A percentile compares a stretch with the other conserved stretches of the same genome.
phyloP scores from a whole-genome alignment of 2,113 vertebrate genomes.

The Dermatemys mawii region DNA sequence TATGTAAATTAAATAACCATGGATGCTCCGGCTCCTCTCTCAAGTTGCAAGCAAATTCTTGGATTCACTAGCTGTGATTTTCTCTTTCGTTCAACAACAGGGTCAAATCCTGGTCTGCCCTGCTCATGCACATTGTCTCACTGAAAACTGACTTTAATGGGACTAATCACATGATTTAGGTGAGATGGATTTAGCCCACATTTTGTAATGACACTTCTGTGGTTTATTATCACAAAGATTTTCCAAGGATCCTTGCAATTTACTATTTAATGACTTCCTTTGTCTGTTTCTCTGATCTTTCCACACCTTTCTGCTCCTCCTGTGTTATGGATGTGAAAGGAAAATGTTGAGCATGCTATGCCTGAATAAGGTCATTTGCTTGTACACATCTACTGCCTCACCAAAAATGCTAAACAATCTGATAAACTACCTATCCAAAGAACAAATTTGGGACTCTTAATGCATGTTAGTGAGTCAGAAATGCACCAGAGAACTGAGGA shows the following conservation, averaged over 20 bases:
- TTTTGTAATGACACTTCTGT: not conserved
- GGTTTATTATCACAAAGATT: not conserved
- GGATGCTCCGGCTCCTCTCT: not conserved
- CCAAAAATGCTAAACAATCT: constrained; percentile 15
- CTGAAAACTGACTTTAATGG: not conserved
- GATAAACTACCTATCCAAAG: constrained; percentile 40
- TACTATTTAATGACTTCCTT: not conserved
- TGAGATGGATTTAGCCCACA: not conserved
- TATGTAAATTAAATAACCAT: accelerated
- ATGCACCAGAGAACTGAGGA: constrained; percentile 18
- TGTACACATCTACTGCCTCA: not conserved
- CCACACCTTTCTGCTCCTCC: constrained; percentile 9
- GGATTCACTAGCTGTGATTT: not conserved
- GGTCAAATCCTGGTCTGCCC: not conserved
- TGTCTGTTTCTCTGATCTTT: not conserved
- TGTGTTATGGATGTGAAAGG: not conserved
- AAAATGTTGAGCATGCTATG: not conserved
- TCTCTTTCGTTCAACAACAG: not conserved
- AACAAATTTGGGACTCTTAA: constrained; percentile 37
- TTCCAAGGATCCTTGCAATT: not conserved
- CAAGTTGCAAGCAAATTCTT: not conserved
- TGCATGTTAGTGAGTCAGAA: constrained; percentile 15
- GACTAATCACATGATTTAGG: not conserved
- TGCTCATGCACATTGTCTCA: not conserved
- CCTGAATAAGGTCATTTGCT: constrained; percentile 31